A percentile compares a stretch with the other conserved stretches of the same genome.
phyloP scores from a whole-genome alignment of 2,888 invertebrate genomes.

The Carcina quercana region DNA sequence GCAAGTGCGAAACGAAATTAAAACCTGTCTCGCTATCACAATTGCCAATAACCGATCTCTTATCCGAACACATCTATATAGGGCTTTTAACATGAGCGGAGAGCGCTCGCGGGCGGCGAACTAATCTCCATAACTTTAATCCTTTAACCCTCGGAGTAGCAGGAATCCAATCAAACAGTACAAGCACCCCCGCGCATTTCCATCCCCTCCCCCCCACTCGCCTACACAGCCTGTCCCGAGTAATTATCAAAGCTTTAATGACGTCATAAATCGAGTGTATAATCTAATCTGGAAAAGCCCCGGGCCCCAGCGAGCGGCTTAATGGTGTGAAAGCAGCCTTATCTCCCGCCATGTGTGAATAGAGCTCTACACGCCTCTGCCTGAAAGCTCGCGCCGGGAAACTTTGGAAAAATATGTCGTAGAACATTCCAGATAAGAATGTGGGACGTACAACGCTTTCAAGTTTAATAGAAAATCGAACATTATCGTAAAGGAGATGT shows the following conservation, averaged over 20 bases:
- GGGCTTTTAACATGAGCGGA: conserved; percentile 71
- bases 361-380: conserved; percentile 71
- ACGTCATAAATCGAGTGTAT: conserved; percentile 76
- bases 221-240: conserved; percentile 75
- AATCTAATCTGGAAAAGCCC: conserved; percentile 77
- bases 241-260: conserved; percentile 77
- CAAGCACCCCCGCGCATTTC: conserved; percentile 43
- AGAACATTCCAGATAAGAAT: conserved; percentile 73
- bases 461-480: conserved; percentile 75
- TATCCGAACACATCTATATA: conserved; percentile 69
- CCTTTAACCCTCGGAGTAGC: conserved; percentile 71
- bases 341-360: conserved; percentile 75
- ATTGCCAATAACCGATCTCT: conserved; percentile 73
- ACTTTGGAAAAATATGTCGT: conserved; percentile 75
- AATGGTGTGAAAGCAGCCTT: conserved; percentile 75
- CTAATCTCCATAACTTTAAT: conserved; percentile 75
- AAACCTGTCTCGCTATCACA: conserved; percentile 62
- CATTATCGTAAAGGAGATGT: conserved; percentile 73
- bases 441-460: conserved; percentile 71
- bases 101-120: conserved; percentile 68
- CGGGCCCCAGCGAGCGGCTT: conserved; percentile 72
- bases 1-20: conserved; percentile 50
- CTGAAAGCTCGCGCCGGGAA: conserved; percentile 73
- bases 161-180: conserved; percentile 75
- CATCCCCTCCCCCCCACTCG: conserved; percentile 47